phyloP scores from a whole-genome alignment of 2,797 vertebrate genomes.

The Perdix hodgsoniae region DNA sequence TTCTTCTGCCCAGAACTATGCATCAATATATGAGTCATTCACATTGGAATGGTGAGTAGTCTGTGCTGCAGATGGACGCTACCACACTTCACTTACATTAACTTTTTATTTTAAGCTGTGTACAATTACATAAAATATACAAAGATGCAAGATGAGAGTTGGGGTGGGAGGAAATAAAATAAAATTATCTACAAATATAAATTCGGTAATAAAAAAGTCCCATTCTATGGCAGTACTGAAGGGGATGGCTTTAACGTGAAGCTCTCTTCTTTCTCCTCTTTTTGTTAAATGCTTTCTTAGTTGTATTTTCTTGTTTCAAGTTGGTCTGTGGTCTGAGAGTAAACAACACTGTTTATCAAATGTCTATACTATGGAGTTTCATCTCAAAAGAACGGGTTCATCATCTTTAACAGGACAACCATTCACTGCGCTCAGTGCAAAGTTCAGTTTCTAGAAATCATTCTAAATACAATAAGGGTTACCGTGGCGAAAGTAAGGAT shows the following conservation, averaged over 20 bases:
- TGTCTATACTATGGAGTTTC: rapidly evolving
- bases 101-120: slow-evolving; percentile 19
- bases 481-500: not conserved
- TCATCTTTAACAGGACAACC: rapidly evolving
- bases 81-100: not conserved
- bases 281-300: slow-evolving; percentile 79
- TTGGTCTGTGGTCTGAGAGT: slow-evolving; percentile 70
- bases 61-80: not conserved
- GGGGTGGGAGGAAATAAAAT: not conserved
- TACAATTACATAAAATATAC: not conserved
- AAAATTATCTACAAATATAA: slow-evolving; percentile 41
- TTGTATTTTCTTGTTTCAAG: slow-evolving; percentile 65
- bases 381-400: not conserved
- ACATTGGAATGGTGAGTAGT: rapidly evolving
- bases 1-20: no score
- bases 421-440: rapidly evolving
- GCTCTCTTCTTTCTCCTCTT: slow-evolving; percentile 80
- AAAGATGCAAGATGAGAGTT: not conserved
- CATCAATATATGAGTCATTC: rapidly evolving
- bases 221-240: slow-evolving; percentile 12
- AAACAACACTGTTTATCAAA: slow-evolving; percentile 7
- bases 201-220: not conserved
- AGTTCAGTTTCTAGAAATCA: not conserved
- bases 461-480: no score
- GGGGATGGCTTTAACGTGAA: slow-evolving; percentile 25